These are phyloP conservation scores for Isichthys henryi DNA, from an alignment of 2,113 vertebrate genomes.

Conservation along the genomic window DNA sequence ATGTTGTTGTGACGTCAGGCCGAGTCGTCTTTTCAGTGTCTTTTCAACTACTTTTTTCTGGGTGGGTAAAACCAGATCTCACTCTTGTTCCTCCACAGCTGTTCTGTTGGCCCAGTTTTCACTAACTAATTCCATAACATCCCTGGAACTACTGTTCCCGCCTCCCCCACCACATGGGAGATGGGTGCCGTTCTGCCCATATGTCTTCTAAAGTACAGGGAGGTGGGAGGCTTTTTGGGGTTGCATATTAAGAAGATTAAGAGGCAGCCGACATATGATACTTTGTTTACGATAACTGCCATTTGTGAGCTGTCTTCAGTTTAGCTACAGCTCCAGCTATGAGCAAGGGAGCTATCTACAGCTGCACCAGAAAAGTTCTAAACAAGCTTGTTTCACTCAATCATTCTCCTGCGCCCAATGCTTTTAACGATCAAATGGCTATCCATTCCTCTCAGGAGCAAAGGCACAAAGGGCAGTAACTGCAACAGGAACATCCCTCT, in stretches of 20 bases:
- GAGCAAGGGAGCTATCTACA: not conserved
- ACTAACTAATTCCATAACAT: conserved; percentile 1
- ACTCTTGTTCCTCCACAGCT: conserved; percentile 29
- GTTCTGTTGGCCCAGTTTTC: conserved; percentile 15
- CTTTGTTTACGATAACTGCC: not conserved
- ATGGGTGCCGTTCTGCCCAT: not conserved
- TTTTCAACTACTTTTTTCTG: not conserved
- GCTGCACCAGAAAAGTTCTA: not conserved
- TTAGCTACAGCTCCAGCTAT: not conserved
- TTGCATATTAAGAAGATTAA: not conserved
- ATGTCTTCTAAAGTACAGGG: not conserved
- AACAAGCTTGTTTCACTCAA: not conserved
- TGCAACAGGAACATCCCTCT: not conserved
- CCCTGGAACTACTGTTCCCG: not conserved
- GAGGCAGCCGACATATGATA: not conserved
- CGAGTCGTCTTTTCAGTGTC: not conserved
- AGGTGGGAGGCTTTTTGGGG: not conserved
- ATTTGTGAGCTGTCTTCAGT: not conserved
- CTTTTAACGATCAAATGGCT: not conserved
- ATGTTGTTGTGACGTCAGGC: not conserved
- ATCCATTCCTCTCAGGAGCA: not conserved
- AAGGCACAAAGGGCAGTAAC: not conserved
- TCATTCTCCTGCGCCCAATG: not conserved
- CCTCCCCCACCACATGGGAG: not conserved
- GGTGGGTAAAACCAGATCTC: not conserved